A percentile compares a stretch with the other conserved stretches of the same genome.
Evolutionary conservation across 2,113 vertebrate genomes (phyloP).

Genomic region (Sceloporus undulatus): DNA sequence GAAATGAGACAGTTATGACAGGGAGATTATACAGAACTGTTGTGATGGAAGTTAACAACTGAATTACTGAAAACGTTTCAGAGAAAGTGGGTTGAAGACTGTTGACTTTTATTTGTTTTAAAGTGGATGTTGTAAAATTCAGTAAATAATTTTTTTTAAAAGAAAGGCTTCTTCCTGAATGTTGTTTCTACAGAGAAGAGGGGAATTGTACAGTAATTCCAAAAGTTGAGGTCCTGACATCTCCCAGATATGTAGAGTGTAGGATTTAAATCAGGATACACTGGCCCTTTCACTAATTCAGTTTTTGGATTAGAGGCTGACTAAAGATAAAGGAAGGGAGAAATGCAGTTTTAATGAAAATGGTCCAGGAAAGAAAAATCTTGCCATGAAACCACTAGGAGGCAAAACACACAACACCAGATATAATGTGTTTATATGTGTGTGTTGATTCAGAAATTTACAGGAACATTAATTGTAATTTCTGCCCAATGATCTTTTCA

Average conservation of each 20-base stretch:
- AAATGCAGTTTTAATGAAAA: background rate
- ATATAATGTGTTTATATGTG: background rate
- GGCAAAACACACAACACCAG: background rate
- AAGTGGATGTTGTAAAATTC: no score
- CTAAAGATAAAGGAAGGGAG: background rate
- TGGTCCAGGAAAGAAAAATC: background rate
- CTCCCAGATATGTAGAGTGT: background rate
- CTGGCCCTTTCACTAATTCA: background rate
- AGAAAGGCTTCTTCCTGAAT: background rate
- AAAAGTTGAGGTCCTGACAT: background rate
- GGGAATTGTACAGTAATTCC: background rate
- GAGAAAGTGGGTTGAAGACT: no score
- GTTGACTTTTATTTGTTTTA: no score
- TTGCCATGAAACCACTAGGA: background rate
- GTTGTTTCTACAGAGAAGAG: background rate
- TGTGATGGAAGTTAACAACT: no score
- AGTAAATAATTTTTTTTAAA: no score
- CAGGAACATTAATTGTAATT: background rate
- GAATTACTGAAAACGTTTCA: no score
- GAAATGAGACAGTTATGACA: no score
- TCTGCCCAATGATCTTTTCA: background rate
- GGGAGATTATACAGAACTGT: no score
- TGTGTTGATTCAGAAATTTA: background rate
- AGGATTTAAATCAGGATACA: background rate
- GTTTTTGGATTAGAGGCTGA: background rate